A percentile compares a stretch with the other conserved stretches of the same genome.
Evolutionary conservation across 2,113 vertebrate species (phyloP).

Genomic region (Natator depressus): DNA sequence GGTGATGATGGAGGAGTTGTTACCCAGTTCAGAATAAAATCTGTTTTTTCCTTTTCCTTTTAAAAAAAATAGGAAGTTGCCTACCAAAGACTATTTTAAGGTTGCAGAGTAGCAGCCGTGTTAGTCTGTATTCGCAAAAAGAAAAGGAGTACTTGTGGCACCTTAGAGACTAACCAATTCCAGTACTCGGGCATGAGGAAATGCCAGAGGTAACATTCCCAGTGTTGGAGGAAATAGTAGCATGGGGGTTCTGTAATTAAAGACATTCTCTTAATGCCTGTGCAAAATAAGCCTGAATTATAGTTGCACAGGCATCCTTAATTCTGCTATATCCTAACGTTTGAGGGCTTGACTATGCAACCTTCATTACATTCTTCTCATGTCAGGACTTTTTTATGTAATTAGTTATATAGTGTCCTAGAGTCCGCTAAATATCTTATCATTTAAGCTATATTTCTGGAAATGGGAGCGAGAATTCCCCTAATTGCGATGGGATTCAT

Average conservation of each 20-base stretch:
- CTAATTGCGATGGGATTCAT: conserved; percentile 24
- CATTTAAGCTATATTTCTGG: conserved; percentile 45
- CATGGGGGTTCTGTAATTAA: background rate
- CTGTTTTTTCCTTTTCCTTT: fast-evolving
- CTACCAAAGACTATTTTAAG: background rate
- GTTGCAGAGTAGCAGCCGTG: background rate
- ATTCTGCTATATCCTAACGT: conserved; percentile 21
- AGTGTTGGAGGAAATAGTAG: background rate
- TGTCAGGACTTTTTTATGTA: background rate
- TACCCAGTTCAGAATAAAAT: background rate
- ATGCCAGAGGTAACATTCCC: background rate
- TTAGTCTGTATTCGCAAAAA: too few relatives aligned
- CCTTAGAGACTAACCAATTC: too few relatives aligned
- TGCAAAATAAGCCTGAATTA: background rate
- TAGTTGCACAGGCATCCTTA: conserved; percentile 24
- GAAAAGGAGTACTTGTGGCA: too few relatives aligned
- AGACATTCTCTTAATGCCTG: background rate
- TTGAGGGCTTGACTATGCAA: conserved; percentile 42
- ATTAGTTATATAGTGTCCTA: conserved; percentile 52
- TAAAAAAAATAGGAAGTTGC: background rate
- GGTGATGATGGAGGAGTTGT: background rate
- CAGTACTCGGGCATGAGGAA: background rate
- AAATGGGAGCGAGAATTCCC: conserved; percentile 19
- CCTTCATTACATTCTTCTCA: conserved; percentile 46
- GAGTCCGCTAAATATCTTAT: conserved; percentile 30